A percentile compares a stretch with the other conserved stretches of the same genome.
phyloP scores from a whole-genome alignment of 2,797 vertebrate species.

The Lerista edwardsae region DNA sequence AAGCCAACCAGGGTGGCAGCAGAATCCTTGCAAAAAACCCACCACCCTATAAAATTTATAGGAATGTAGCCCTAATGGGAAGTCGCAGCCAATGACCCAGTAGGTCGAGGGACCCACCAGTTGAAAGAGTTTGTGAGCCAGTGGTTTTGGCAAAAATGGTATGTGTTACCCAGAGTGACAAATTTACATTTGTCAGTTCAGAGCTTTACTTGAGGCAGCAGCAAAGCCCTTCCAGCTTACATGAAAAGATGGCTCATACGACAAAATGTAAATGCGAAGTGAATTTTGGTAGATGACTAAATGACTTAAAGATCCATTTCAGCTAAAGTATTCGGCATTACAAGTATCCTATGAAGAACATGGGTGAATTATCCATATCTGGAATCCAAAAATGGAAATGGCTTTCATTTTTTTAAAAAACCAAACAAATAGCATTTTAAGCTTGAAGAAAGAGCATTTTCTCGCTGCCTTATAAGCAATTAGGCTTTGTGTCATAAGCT shows the following conservation, averaged over 20 bases:
- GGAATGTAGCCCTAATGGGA: no score
- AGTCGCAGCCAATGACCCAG: no score
- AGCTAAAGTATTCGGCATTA: neutral
- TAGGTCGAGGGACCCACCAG: no score
- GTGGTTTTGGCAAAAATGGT: no score
- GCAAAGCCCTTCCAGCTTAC: neutral
- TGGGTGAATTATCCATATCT: neutral
- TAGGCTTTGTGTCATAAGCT: neutral
- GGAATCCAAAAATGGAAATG: neutral
- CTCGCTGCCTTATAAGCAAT: neutral
- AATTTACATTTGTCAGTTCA: no score
- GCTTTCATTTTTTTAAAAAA: neutral
- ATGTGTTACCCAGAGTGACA: no score
- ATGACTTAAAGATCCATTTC: neutral
- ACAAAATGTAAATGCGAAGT: neutral
- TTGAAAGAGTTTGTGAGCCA: no score
- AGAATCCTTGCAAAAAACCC: no score
- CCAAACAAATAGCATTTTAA: neutral
- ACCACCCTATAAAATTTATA: no score
- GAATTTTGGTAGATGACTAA: neutral
- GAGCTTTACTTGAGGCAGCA: neutral
- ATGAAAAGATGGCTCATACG: neutral
- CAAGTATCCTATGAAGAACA: neutral
- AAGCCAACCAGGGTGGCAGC: no score
- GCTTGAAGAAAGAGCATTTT: neutral